Base-by-base conservation (phyloP, 2,113 vertebrate genomes). In the Phylloscopus whistleri region DNA sequence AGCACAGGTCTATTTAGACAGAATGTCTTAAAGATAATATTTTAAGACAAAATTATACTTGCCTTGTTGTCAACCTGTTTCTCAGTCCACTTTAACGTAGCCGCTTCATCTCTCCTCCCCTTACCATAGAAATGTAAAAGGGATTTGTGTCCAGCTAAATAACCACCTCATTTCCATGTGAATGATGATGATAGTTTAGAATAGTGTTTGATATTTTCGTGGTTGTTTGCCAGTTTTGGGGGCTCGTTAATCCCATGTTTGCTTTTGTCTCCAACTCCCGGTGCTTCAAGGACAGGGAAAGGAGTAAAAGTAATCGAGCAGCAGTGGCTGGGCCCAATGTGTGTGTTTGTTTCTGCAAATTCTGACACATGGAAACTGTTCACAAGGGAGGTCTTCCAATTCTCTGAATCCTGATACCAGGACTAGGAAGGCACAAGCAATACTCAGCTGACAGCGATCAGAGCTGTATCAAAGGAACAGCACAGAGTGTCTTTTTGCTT, bases 221-320 rank as follows among this genome's bases (percentile, higher is more conserved):
- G 1, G 66, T 30, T 4, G 3, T 67, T 81, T 86, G 46, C 39
- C 92, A 87, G 48, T 23, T 87, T 51, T 20, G 0, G 28, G 16
- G 16, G 67, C 75, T 78, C 41, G 72, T 63, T 66, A 84, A 5
- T 20, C 8, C 69, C n/a, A 14, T 13, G 17, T 80, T 68, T 35
- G 15, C 33, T 60, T 89, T 89, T 12, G 2, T 84, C 60, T 91
- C 21, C 60, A 68, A 14, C 11, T 78, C 26, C 21, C 13, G 5
- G 18, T 41, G 11, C 9, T 77, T 87, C 81, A 80, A 81, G 44
- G 43, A 31, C 21, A 84, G 30, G 43, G 20, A 74, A 37, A 48
- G 0, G 1, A 13, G 43, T 67, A 67, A 17, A 87, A 59, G 37
- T 18, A 23, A 81, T 67, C 0, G 0, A 75, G 30, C 68, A 89